A percentile compares a stretch with the other conserved stretches of the same genome.
phyloP scores from a whole-genome alignment of 2,113 vertebrate species.

The Petrocephalus zakoni region DNA sequence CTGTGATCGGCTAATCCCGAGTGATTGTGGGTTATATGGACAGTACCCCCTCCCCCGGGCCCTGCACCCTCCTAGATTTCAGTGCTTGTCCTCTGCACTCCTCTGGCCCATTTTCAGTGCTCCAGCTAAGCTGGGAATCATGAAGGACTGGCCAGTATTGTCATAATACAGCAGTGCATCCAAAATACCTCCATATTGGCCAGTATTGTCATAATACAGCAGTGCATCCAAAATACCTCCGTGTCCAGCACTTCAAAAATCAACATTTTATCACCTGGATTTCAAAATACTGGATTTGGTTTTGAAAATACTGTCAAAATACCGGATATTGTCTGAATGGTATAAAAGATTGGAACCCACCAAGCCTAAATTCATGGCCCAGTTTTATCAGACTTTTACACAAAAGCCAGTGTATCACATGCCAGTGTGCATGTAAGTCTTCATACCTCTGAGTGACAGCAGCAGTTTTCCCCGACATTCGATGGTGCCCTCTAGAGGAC shows the following conservation, averaged over 20 bases:
- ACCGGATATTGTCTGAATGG: not conserved
- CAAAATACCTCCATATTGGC: too few species aligned
- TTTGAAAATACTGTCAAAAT: not conserved
- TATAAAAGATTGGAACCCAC: not conserved
- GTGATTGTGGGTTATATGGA: not conserved
- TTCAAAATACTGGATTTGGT: not conserved
- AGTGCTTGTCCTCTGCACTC: too few species aligned
- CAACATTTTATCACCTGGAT: not conserved
- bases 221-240: not conserved
- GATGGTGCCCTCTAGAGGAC: not conserved
- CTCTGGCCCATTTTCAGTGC: too few species aligned
- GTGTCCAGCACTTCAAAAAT: not conserved
- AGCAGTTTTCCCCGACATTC: not conserved
- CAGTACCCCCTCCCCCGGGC: too few species aligned
- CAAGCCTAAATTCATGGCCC: not conserved
- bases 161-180: too few species aligned
- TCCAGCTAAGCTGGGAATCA: too few species aligned
- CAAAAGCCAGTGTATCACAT: not conserved
- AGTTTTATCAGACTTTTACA: conserved; percentile 19
- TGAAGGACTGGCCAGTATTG: too few species aligned
- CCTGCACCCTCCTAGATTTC: too few species aligned
- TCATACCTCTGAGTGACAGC: not conserved
- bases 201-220: not conserved
- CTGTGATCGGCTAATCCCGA: not conserved
- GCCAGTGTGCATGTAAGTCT: not conserved